A percentile compares a stretch with the other conserved stretches of the same genome.
Evolutionary conservation across 2,113 vertebrate species (phyloP).

Genomic region (Thalassoma bifasciatum): DNA sequence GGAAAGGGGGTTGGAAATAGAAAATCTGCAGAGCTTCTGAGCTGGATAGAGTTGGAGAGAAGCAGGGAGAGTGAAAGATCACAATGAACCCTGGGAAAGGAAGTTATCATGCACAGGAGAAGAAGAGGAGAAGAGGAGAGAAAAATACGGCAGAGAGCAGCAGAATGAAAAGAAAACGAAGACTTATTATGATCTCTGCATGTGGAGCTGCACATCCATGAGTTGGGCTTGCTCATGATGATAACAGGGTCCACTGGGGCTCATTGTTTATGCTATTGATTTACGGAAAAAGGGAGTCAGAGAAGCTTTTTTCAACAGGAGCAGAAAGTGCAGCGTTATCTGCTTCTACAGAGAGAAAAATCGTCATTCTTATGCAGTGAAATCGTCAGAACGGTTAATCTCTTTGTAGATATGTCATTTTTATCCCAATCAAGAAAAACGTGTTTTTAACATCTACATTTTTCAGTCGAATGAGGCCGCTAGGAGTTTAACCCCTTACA

Average conservation of each 20-base stretch:
- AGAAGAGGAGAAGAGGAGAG: no score
- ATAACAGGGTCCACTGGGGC: conserved; percentile 66
- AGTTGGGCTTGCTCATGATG: conserved; percentile 50
- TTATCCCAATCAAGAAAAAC: neutral
- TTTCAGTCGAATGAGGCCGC: neutral
- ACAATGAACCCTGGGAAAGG: conserved; percentile 22
- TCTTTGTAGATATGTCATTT: neutral
- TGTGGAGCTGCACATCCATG: conserved; percentile 56
- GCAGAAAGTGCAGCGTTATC: conserved; percentile 53
- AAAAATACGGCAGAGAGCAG: conserved; percentile 9
- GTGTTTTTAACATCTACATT: neutral
- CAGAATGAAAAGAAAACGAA: neutral
- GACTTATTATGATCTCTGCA: conserved; percentile 33
- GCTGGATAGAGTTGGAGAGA: conserved; percentile 14
- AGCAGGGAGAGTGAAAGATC: conserved; percentile 7
- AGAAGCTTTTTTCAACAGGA: conserved; percentile 47
- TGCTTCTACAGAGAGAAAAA: neutral
- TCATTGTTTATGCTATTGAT: conserved; percentile 55
- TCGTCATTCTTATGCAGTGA: conserved; percentile 9
- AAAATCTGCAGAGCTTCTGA: conserved; percentile 46
- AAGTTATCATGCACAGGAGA: conserved; percentile 7
- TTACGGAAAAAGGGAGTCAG: conserved; percentile 49
- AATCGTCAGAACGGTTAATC: neutral
- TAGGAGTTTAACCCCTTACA: no score
- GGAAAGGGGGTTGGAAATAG: conserved; percentile 26